phyloP scores from a whole-genome alignment of 2,113 vertebrate species.

The Odocoileus virginianus region DNA sequence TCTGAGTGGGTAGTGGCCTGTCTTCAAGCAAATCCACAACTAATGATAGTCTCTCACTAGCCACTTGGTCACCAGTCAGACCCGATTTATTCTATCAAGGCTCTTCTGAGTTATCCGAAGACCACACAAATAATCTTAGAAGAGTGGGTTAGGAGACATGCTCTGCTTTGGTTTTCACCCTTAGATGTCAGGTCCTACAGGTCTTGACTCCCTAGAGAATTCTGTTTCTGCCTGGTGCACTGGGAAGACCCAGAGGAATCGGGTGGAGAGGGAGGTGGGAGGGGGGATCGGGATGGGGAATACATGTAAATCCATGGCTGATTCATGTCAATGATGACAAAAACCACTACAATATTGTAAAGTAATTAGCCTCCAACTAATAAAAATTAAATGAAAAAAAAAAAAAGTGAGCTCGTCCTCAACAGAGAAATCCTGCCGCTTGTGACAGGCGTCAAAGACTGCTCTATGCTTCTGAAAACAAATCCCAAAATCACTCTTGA shows the following conservation, averaged over 20 bases:
- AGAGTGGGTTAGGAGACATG: not conserved
- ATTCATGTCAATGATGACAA: no score
- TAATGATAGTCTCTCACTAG: not conserved
- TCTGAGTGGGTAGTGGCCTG: not conserved
- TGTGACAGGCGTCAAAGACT: not conserved
- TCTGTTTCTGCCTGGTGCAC: not conserved
- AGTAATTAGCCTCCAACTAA: no score
- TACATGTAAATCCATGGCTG: no score
- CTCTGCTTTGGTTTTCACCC: not conserved
- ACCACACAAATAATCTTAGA: not conserved
- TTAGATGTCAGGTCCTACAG: not conserved
- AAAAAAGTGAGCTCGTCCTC: not conserved
- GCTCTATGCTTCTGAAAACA: not conserved
- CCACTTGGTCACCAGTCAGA: not conserved
- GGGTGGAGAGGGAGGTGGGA: no score
- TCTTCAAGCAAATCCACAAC: not conserved
- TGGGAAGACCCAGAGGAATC: no score
- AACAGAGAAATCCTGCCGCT: not conserved
- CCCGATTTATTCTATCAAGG: not conserved
- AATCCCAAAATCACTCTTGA: no score
- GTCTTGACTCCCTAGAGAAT: not conserved
- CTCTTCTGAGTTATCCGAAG: not conserved
- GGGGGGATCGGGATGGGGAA: no score
- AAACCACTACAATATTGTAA: no score
- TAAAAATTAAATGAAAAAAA: no score